Conservation (phyloP, 2,888 invertebrate species). For the Bruchidius siliquastri region DNA sequence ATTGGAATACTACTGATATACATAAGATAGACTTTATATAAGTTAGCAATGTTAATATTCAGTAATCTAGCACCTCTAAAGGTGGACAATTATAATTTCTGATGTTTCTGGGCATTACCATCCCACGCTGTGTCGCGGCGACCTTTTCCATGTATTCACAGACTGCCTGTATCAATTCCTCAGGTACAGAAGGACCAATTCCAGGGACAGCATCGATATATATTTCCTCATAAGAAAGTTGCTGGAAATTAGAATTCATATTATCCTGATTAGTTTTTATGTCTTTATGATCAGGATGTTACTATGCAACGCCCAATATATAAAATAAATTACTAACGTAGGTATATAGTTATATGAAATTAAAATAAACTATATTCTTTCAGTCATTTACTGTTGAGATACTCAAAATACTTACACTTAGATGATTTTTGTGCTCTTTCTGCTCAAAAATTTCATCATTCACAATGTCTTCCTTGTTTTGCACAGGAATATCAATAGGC, state of each 20-base stretch:
- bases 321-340: too few species aligned
- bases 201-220: slow-evolving; percentile 53
- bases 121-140: slow-evolving; percentile 56
- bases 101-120: slow-evolving; percentile 68
- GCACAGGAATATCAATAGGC: not conserved
- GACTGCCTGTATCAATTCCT: slow-evolving; percentile 51
- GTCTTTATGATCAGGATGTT: too few species aligned
- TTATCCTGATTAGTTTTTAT: too few species aligned
- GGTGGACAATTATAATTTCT: slow-evolving; percentile 67
- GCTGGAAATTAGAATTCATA: not conserved
- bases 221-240: slow-evolving; percentile 34
- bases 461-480: not conserved
- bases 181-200: slow-evolving; percentile 55
- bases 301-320: too few species aligned
- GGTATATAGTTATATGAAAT: too few species aligned
- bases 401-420: not conserved
- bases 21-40: too few species aligned
- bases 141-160: slow-evolving; percentile 52
- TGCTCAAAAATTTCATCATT: not conserved
- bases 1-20: too few species aligned
- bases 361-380: too few species aligned
- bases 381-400: not conserved
- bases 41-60: too few species aligned
- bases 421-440: not conserved
- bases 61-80: slow-evolving; percentile 48